Evolutionary conservation across 2,797 vertebrate species (phyloP).

Genomic region (Silurus lanzhouensis): DNA sequence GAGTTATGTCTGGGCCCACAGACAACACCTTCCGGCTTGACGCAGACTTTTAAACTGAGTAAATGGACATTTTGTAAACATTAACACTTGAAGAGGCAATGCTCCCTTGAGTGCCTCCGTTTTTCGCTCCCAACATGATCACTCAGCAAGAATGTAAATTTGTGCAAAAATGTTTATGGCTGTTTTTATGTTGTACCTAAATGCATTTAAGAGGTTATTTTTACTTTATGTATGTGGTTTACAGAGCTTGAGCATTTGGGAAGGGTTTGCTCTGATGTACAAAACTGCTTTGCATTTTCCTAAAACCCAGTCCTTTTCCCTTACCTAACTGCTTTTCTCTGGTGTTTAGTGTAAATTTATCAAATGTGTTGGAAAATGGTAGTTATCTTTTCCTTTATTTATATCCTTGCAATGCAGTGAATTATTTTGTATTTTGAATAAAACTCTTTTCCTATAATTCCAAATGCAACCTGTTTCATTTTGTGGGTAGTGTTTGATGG

Average conservation of each 20-base stretch:
- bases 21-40: constrained; percentile 92
- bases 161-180: not conserved
- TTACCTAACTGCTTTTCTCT: not conserved
- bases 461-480: too few species aligned
- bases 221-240: not conserved
- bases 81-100: constrained; percentile 25
- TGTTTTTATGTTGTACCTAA: not conserved
- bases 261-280: not conserved
- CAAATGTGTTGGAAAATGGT: not conserved
- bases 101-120: not conserved
- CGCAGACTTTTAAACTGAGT: constrained; percentile 83
- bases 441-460: too few species aligned
- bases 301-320: not conserved
- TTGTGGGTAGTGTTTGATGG: too few species aligned
- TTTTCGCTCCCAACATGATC: not conserved
- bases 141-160: constrained; percentile 1
- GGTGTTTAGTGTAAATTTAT: constrained; percentile 15
- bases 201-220: not conserved
- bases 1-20: constrained; percentile 85
- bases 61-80: constrained; percentile 27
- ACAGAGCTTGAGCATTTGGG: not conserved
- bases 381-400: too few species aligned
- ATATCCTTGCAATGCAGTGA: too few species aligned
- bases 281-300: constrained; percentile 10
- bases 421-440: too few species aligned